Base-by-base conservation (phyloP, 2,113 vertebrate species). In the Microtus pennsylvanicus region DNA sequence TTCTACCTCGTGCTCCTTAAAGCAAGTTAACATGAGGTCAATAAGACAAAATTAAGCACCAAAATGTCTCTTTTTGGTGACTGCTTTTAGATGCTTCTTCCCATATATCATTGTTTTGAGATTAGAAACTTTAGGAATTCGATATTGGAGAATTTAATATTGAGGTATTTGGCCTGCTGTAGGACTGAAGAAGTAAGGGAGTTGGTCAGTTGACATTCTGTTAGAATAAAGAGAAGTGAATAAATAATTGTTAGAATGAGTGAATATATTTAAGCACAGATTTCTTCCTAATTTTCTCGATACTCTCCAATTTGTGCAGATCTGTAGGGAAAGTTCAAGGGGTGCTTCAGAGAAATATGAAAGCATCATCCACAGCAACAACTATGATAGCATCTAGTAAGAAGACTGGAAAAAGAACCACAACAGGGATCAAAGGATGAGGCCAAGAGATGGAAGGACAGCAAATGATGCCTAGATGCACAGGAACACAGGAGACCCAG, bases 101-200 rank as follows among this genome's bases (percentile, higher is more conserved):
- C 78, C 19, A 85, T 69, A 52, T 93, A 87, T 90, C 45, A 45
- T 5, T 45, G 75, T 92, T 19, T 80, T 63, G 63, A 91, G 63
- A 95, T 42, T 93, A 17, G 22, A 74, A 19, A 7, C 52, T 83
- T 92, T 94, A 78, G 45, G 35, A 92, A 94, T 93, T 95, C 24
- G 22, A 0, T 87, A 67, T 87, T 75, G 93, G 47, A 76, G 52
- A 4, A 1, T 72, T 95, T 94, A 69, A 50, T 75, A 85, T 2
- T 50, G 74, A 85, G 58, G 12, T 91, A 28, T 87, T 95, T 77
- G 58, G 65, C 63, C 22, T 55, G 10, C 50, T 50, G 50, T 50
- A 50, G 50, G 2, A 50, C 50, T 12, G 50, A 50, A 50, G 50
- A 50, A 50, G 50, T 50, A 50, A 50, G 10, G 50, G 50, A 50